These are phyloP conservation scores for Gymnocypris eckloni DNA, from an alignment of 2,797 vertebrate species.

Conservation along the genomic window DNA sequence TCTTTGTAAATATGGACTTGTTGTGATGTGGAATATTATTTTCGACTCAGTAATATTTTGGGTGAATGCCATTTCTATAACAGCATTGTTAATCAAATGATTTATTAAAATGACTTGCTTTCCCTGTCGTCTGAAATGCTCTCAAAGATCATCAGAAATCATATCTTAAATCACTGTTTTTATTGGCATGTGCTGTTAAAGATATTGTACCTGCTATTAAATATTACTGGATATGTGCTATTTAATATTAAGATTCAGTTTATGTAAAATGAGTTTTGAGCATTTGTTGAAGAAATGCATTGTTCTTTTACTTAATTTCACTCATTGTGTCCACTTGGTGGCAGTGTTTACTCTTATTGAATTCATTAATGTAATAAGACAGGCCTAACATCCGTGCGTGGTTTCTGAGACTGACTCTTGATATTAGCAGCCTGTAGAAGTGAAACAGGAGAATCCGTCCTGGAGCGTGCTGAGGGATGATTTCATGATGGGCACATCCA, in stretches of 20 bases:
- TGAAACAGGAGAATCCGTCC: conserved; percentile 78
- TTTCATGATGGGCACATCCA: conserved; percentile 95
- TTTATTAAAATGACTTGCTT: no score
- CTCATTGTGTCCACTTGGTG: neutral
- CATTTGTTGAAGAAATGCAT: neutral
- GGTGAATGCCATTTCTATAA: neutral
- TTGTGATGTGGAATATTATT: neutral
- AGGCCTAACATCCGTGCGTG: neutral
- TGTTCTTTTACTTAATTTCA: neutral
- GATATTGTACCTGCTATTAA: neutral
- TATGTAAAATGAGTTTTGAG: neutral
- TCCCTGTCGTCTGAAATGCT: neutral
- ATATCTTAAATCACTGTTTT: neutral
- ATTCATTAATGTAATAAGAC: neutral
- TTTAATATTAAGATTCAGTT: neutral
- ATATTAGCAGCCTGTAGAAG: conserved; percentile 65
- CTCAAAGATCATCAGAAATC: neutral
- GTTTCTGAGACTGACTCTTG: neutral
- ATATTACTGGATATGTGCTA: neutral
- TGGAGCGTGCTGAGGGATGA: conserved; percentile 93
- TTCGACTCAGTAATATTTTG: neutral
- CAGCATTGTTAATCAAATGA: neutral
- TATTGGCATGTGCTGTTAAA: neutral
- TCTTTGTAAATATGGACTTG: neutral
- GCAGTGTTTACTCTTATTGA: neutral